Evolutionary conservation across 2,888 invertebrate genomes (phyloP).

Genomic region (Himalopsyche anomala): DNA sequence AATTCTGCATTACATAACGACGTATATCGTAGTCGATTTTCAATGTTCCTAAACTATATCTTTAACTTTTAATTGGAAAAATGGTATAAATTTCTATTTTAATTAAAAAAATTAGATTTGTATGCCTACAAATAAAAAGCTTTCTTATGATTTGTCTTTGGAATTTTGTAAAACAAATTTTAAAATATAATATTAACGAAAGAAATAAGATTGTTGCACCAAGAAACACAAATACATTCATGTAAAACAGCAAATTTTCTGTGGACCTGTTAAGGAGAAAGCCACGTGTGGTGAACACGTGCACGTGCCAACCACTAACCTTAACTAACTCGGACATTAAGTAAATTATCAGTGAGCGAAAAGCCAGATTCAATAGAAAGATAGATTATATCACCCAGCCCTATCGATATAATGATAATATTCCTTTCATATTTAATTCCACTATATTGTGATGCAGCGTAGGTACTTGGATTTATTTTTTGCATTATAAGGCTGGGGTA

Average conservation of each 20-base stretch:
- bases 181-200: too few species aligned
- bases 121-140: too few species aligned
- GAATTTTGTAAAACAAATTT: too few species aligned
- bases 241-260: not conserved
- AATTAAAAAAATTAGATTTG: too few species aligned
- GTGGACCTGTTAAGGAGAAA: not conserved
- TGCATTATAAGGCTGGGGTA: constrained; percentile 44
- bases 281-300: not conserved
- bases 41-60: too few species aligned
- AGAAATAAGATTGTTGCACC: too few species aligned
- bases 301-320: constrained; percentile 60
- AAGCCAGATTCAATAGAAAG: constrained; percentile 42
- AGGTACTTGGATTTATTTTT: constrained; percentile 44
- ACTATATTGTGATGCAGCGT: constrained; percentile 49
- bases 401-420: constrained; percentile 38
- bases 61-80: too few species aligned
- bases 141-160: too few species aligned
- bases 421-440: constrained; percentile 56
- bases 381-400: constrained; percentile 50
- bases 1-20: too few species aligned
- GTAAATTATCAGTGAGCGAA: constrained; percentile 51
- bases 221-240: too few species aligned
- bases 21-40: too few species aligned
- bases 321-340: constrained; percentile 62
- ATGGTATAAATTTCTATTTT: too few species aligned